These are phyloP conservation scores for Oxyruncus cristatus DNA, from an alignment of 2,113 vertebrate genomes.

Conservation along the genomic window DNA sequence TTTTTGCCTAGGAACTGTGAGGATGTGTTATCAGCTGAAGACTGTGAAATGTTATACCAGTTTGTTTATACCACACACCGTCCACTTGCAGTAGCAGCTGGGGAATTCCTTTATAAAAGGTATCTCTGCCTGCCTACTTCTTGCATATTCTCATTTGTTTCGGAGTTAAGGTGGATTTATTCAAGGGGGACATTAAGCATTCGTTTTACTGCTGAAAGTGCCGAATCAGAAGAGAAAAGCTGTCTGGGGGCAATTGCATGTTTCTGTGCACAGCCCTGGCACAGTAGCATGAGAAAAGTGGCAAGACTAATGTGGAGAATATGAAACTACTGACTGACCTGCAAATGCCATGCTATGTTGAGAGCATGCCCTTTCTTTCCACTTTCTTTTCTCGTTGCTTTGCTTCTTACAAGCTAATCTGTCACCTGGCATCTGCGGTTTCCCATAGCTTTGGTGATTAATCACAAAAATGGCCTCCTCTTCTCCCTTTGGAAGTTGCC, in stretches of 20 bases:
- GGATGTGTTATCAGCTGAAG: constrained; percentile 74
- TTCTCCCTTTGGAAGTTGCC: constrained; percentile 37
- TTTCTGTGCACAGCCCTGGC: background rate
- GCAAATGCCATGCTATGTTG: background rate
- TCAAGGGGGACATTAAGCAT: background rate
- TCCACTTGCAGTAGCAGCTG: constrained; percentile 83
- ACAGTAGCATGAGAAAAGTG: background rate
- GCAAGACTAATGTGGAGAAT: background rate
- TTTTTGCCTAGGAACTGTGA: constrained; percentile 77
- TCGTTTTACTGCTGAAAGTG: background rate
- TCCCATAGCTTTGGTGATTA: constrained; percentile 37
- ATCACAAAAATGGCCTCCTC: constrained; percentile 30
- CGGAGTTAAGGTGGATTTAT: constrained; percentile 2
- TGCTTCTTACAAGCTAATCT: background rate
- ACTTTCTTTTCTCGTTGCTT: background rate
- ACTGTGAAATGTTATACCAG: constrained; percentile 81
- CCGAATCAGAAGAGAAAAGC: background rate
- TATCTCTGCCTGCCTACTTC: constrained; percentile 54
- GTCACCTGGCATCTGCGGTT: constrained; percentile 25
- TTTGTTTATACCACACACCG: constrained; percentile 87
- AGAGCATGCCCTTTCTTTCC: background rate
- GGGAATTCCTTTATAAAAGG: constrained; percentile 87
- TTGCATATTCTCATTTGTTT: background rate
- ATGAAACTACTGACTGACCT: background rate
- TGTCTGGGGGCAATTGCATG: background rate